A percentile compares a stretch with the other conserved stretches of the same genome.
These are phyloP conservation scores for Prolemur simus DNA, from an alignment of 2,113 vertebrate genomes.

Conservation along the genomic window DNA sequence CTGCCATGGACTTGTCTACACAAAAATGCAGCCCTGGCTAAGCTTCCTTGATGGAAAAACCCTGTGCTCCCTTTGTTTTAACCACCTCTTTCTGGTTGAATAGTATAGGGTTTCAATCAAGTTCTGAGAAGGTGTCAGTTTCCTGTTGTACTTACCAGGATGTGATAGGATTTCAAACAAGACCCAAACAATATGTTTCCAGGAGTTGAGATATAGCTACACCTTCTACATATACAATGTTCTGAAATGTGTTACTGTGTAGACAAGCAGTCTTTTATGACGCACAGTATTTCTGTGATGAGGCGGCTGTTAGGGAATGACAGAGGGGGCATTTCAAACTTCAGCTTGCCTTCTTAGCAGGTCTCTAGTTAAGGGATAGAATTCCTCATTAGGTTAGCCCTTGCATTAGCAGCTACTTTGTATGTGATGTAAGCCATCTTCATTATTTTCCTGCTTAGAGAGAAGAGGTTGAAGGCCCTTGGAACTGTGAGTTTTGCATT, in stretches of 20 bases:
- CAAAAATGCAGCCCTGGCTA: neutral
- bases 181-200: constrained; percentile 7
- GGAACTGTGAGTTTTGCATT: constrained; percentile 26
- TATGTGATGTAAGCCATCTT: neutral
- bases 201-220: neutral
- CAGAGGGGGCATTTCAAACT: neutral
- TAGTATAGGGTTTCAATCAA: constrained; percentile 48
- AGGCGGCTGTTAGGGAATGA: neutral
- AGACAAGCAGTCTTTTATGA: neutral
- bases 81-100: constrained; percentile 41
- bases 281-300: neutral
- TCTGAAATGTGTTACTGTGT: constrained; percentile 24
- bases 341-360: neutral
- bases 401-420: neutral
- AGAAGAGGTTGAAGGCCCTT: constrained; percentile 35
- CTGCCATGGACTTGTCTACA: neutral
- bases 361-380: neutral
- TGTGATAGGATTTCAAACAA: constrained; percentile 68
- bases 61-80: constrained; percentile 46
- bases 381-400: neutral
- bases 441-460: neutral
- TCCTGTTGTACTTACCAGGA: constrained; percentile 45
- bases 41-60: constrained; percentile 39
- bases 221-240: neutral
- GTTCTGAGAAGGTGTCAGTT: constrained; percentile 58